These are phyloP conservation scores for Poeciliopsis turrubarensis DNA, from an alignment of 2,113 vertebrate genomes.

Conservation along the genomic window DNA sequence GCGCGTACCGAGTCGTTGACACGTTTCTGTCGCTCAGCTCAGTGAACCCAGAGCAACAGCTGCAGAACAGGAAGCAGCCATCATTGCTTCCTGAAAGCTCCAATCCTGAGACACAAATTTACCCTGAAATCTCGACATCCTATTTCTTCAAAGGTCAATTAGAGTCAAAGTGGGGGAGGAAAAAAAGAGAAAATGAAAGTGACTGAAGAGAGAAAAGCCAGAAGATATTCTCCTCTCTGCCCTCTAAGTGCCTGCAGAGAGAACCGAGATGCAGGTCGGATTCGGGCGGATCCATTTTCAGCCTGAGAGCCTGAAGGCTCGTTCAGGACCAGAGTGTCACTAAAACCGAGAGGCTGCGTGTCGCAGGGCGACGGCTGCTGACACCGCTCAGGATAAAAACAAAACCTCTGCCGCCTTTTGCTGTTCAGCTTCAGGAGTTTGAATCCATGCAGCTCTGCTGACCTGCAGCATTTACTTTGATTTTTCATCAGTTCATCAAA, in stretches of 20 bases:
- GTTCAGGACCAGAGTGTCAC: constrained; percentile 61
- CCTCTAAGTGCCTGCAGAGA: constrained; percentile 49
- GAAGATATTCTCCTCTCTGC: constrained; percentile 16
- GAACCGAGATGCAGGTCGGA: constrained; percentile 43
- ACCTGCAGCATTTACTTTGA: not conserved
- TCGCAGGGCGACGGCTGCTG: constrained; percentile 57
- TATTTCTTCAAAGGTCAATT: not conserved
- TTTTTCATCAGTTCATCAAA: not conserved
- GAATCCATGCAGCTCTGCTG: constrained; percentile 10
- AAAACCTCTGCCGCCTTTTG: constrained; percentile 62
- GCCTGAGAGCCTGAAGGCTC: constrained; percentile 45
- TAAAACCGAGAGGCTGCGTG: constrained; percentile 62
- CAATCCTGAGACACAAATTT: not conserved
- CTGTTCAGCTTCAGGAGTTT: constrained; percentile 23
- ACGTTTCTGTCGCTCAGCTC: too few relatives aligned
- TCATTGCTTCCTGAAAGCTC: not conserved
- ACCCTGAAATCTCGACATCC: not conserved
- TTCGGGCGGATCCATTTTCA: constrained; percentile 61
- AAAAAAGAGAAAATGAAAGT: constrained; percentile 1
- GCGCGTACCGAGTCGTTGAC: too few relatives aligned
- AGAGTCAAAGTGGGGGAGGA: not conserved
- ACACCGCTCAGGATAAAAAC: constrained; percentile 63
- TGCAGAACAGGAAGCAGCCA: not conserved
- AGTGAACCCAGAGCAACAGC: not conserved
- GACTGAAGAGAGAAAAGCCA: constrained; percentile 17